These are phyloP conservation scores for Hestina assimilis DNA, from an alignment of 1,140 invertebrate genomes.

Conservation along the genomic window DNA sequence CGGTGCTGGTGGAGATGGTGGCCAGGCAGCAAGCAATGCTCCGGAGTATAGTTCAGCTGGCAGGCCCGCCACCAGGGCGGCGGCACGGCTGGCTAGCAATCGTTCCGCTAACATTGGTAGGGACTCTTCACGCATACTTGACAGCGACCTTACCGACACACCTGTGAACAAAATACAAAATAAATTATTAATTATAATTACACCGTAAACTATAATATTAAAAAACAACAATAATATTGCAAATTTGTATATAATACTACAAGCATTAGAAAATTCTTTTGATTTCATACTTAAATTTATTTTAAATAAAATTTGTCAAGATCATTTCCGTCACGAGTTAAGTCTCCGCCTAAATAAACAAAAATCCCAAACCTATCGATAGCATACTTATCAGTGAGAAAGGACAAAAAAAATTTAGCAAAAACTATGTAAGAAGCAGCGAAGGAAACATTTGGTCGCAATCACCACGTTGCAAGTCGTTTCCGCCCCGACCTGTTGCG, in stretches of 20 bases:
- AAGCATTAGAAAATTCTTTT: too few relatives aligned
- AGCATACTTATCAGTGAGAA: slow-evolving; percentile 69
- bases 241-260: too few relatives aligned
- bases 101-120: slow-evolving; percentile 71
- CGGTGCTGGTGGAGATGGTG: slow-evolving; percentile 66
- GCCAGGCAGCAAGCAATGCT: slow-evolving; percentile 70
- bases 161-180: slow-evolving; percentile 56
- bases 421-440: slow-evolving; percentile 64
- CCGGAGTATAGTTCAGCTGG: slow-evolving; percentile 73
- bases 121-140: slow-evolving; percentile 72
- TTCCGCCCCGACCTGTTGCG: slow-evolving; percentile 77
- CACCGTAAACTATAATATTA: too few relatives aligned
- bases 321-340: slow-evolving; percentile 61
- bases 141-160: slow-evolving; percentile 74
- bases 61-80: slow-evolving; percentile 70
- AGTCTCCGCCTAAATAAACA: slow-evolving; percentile 68
- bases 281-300: too few relatives aligned
- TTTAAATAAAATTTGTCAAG: slow-evolving; percentile 28
- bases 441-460: slow-evolving; percentile 77
- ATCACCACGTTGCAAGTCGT: slow-evolving; percentile 71
- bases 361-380: slow-evolving; percentile 65
- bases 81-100: slow-evolving; percentile 69
- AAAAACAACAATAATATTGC: too few relatives aligned
- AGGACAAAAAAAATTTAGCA: slow-evolving; percentile 63
- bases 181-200: slow-evolving; percentile 19